Base-by-base conservation (phyloP, 2,888 invertebrate genomes). In the Homarus gammarus region DNA sequence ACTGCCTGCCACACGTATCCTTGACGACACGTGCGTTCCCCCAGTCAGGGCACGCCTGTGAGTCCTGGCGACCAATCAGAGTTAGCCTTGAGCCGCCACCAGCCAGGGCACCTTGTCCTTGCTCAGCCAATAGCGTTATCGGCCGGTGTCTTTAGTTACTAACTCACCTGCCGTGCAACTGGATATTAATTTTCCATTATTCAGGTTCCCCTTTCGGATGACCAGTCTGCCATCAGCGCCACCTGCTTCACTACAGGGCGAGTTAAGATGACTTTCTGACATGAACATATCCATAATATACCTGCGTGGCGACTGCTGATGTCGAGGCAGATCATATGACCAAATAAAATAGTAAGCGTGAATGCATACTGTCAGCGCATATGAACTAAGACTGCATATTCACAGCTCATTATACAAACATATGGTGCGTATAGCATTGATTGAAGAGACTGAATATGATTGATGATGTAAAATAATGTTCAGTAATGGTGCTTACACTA, bases 61-160 rank as follows among this genome's bases (percentile, higher is more conserved):
- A 6, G 10, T 64, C 64, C 64, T 27, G 64, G 15, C 12, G 64
- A 64, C 64, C 64, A 64, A 64, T 64, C 6, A 64, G 64, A 64
- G n/a, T 6, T n/a, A 64, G 27, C 1, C 31, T 64, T 27, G 31
- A 0, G 8, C n/a, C n/a, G 31, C 22, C 64, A 27, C 27, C 31
- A 64, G 27, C 64, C 64, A 27, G 64, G 27, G 64, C 64, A 64
- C 64, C 64, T 64, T n/a, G 31, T 64, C 64, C n/a, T 64, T 27
- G n/a, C 31, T 64, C 64, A 64, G 27, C 64, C 64, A 64, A 64
- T 64, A 22, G 64, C 64, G 64, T 27, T 5, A 5, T 27, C 3
- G 64, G 18, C 6, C 31, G 6, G 64, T 8, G 56, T 64, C 64
- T 64, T 8, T 10, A 27, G 27, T 5, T 27, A 64, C 64, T 27